Evolutionary conservation across 2,113 vertebrate genomes (phyloP).

Genomic region (Anguilla japonica): DNA sequence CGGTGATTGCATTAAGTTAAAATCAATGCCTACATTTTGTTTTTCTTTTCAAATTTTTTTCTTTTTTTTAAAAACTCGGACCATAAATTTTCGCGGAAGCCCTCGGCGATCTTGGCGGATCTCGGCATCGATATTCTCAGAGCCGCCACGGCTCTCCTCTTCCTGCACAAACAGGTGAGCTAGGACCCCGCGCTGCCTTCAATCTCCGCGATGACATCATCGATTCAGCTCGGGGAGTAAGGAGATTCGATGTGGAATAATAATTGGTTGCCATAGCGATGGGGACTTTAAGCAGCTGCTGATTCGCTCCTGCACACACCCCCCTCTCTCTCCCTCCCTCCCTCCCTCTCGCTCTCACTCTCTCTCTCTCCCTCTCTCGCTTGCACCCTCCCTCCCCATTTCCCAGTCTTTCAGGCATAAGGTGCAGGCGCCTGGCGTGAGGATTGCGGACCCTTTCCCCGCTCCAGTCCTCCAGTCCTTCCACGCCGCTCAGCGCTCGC

Average conservation of each 20-base stretch:
- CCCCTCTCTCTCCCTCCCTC: slow-evolving; percentile 57
- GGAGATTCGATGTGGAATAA: slow-evolving; percentile 78
- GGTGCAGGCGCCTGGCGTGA: slow-evolving; percentile 78
- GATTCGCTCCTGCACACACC: slow-evolving; percentile 82
- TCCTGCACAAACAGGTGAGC: slow-evolving; percentile 33
- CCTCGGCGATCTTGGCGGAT: not conserved
- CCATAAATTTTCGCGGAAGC: not conserved
- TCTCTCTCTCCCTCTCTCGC: slow-evolving; percentile 20
- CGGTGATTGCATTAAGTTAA: not conserved
- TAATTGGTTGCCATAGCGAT: slow-evolving; percentile 96
- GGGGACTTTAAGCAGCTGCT: slow-evolving; percentile 90
- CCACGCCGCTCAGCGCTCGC: slow-evolving; percentile 78
- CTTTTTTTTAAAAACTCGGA: not conserved
- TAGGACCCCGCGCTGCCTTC: slow-evolving; percentile 56
- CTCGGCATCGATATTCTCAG: not conserved
- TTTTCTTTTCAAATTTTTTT: not conserved
- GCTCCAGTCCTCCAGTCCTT: slow-evolving; percentile 81
- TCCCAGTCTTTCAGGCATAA: slow-evolving; percentile 81
- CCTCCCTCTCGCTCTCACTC: slow-evolving; percentile 22
- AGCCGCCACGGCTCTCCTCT: not conserved
- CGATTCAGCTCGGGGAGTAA: slow-evolving; percentile 80
- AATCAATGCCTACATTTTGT: not conserved
- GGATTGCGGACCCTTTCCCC: slow-evolving; percentile 76
- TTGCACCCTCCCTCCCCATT: slow-evolving; percentile 16
- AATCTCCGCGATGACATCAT: slow-evolving; percentile 85